Percentiles rank a stretch among this genome's conserved stretches.
Evolutionary conservation across 1,140 invertebrate species (phyloP).

Genomic region (Spodoptera frugiperda): DNA sequence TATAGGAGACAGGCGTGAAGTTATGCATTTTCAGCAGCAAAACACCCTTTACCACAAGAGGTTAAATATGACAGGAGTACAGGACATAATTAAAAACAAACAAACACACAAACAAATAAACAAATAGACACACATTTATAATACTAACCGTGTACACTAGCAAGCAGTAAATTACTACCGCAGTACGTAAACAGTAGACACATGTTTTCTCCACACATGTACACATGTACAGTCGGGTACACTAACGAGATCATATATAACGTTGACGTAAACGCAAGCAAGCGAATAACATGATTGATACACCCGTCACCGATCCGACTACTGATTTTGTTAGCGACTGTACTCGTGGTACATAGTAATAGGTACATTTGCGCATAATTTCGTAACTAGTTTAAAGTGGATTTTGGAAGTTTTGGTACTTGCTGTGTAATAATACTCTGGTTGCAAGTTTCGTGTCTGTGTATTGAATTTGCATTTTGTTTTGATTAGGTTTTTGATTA

Average conservation of each 20-base stretch:
- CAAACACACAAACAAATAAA: no score
- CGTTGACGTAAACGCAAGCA: constrained; percentile 32
- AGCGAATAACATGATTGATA: constrained; percentile 27
- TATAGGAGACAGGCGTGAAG: no score
- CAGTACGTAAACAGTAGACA: neutral
- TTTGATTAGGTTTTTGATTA: no score
- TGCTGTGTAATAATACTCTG: neutral
- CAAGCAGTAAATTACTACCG: neutral
- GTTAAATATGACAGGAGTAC: no score
- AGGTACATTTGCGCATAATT: constrained; percentile 6
- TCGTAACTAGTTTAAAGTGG: neutral
- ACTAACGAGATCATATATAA: constrained; percentile 33
- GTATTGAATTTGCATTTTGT: neutral
- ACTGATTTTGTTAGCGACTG: constrained; percentile 9
- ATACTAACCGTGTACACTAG: neutral
- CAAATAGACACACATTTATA: no score
- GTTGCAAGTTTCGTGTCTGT: neutral
- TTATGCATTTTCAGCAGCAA: no score
- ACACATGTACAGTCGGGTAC: neutral
- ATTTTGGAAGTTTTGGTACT: neutral
- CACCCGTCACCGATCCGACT: constrained; percentile 8
- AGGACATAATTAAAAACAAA: no score
- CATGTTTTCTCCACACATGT: neutral
- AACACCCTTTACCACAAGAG: no score
- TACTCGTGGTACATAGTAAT: neutral